Base-by-base conservation (phyloP, 2,797 vertebrate species). In the Natrix natrix region DNA sequence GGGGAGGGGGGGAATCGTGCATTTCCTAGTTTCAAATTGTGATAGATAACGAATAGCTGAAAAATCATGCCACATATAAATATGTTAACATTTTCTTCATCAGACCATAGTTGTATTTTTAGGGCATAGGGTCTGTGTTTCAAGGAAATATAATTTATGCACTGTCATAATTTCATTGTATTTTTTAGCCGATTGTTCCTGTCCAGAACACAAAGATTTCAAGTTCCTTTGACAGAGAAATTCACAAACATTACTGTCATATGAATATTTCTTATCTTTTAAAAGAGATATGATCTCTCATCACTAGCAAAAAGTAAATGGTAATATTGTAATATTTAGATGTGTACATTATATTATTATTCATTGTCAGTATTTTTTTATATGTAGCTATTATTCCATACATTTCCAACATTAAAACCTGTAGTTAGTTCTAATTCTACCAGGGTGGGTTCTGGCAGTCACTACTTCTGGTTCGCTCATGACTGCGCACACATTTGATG, bases 31-130 rank as follows among this genome's bases (percentile, higher is more conserved):
- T 66, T 56, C 61, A 87, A 56, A 17, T 43, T 87, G 22, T 87
- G 60, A 90, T 69, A 43, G 89, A 32, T 90, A 54, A 63, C 69
- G 26, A 90, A 93, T 89, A 90, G 83, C 83, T 90, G 83, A 93
- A 90, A 87, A 69, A 69, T 90, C 61, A 90, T 87, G 57, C 83
- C 92, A 90, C 87, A 90, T 90, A 59, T 52, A 90, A 90, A 37
- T 74, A 60, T 69, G 8, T 74, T 78, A 90, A 90, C 28, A 26
- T 74, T 90, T 69, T 90, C 8, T 87, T 48, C 83, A 74, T 63
- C 61, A 93, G 87, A 66, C 89, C 92, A 93, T 93, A 69, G 54
- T 56, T 87, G 37, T 57, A 59, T 63, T 26, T 54, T 90, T 91
- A 93, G 48, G 83, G 37, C 61, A 91, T 74, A 74, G 87, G 83